These are phyloP conservation scores for Drosophila subsilvestris DNA, from an alignment of 2,888 invertebrate species.

Conservation along the genomic window DNA sequence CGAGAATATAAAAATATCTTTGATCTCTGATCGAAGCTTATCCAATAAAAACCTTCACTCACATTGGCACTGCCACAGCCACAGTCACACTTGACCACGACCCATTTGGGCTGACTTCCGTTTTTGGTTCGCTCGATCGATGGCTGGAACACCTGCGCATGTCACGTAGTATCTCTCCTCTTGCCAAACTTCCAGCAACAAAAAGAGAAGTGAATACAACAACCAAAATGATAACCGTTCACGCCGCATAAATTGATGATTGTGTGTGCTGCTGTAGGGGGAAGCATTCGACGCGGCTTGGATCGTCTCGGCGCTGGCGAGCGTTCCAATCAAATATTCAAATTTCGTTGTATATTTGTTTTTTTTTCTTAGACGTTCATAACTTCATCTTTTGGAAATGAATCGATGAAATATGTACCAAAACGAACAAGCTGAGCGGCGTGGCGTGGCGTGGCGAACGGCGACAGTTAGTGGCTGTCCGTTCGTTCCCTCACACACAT, in stretches of 20 bases:
- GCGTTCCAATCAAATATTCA: conserved; percentile 79
- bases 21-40: neutral
- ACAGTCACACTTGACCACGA: conserved; percentile 69
- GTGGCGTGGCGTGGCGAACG: conserved; percentile 30
- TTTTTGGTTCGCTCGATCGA: conserved; percentile 27
- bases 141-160: conserved; percentile 62
- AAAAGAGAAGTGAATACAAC: conserved; percentile 5
- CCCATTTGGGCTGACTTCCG: conserved; percentile 55
- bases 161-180: conserved; percentile 62
- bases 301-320: conserved; percentile 17
- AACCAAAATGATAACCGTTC: conserved; percentile 65
- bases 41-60: neutral
- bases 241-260: conserved; percentile 80
- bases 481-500: conserved; percentile 45
- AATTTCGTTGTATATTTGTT: conserved; percentile 54
- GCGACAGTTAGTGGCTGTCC: conserved; percentile 56
- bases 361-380: conserved; percentile 66
- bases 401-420: conserved; percentile 81
- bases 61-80: conserved; percentile 3
- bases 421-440: conserved; percentile 41
- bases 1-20: too few relatives aligned
- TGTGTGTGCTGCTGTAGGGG: conserved; percentile 49
- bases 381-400: conserved; percentile 79
- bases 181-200: conserved; percentile 35
- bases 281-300: neutral